A percentile compares a stretch with the other conserved stretches of the same genome.
Evolutionary conservation across 2,888 invertebrate genomes (phyloP).

Genomic region (Baccha elongata): DNA sequence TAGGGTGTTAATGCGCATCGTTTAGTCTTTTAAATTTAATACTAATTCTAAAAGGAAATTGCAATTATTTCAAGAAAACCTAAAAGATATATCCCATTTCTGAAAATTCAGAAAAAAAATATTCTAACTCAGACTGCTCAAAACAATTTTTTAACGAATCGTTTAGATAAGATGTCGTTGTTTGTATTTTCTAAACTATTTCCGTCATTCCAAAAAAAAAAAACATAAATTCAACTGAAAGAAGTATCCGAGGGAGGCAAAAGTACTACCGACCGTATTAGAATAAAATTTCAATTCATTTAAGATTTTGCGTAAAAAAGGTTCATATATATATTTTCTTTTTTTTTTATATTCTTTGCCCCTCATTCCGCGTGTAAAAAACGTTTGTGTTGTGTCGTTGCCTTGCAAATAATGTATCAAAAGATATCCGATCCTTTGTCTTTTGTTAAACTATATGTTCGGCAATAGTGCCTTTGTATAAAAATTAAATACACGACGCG

Average conservation of each 20-base stretch:
- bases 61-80: too few species aligned
- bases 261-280: constrained; percentile 36
- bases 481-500: too few species aligned
- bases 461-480: constrained; percentile 45
- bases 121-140: too few species aligned
- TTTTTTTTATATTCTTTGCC: constrained; percentile 57
- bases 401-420: constrained; percentile 57
- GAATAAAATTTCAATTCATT: constrained; percentile 73
- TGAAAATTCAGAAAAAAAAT: too few species aligned
- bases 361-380: constrained; percentile 43
- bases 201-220: constrained; percentile 24
- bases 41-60: too few species aligned
- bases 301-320: constrained; percentile 68
- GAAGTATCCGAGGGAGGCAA: constrained; percentile 29
- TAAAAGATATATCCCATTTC: too few species aligned
- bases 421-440: constrained; percentile 68
- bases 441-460: constrained; percentile 16
- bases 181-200: constrained; percentile 37
- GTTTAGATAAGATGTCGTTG: too few species aligned
- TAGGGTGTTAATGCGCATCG: too few species aligned
- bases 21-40: too few species aligned
- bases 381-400: constrained; percentile 12
- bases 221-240: constrained; percentile 29
- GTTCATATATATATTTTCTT: constrained; percentile 24
- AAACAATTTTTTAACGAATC: too few species aligned